Percentiles rank a stretch among this genome's conserved stretches.
Conservation (phyloP, 2,888 invertebrate species). For the Caenorhabditis virilis region DNA sequence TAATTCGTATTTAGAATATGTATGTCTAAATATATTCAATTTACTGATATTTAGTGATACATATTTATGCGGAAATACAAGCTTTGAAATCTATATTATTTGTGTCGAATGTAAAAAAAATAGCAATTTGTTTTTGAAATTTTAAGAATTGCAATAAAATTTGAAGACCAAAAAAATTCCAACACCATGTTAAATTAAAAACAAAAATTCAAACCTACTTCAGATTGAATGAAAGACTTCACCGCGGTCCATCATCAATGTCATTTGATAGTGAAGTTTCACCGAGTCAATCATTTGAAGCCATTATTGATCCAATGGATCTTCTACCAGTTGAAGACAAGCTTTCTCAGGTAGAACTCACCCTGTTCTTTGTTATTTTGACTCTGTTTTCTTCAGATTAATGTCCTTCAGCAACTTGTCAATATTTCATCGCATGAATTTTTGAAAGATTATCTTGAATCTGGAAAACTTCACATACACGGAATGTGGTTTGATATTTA, state of each 20-base stretch:
- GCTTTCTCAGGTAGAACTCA: slow-evolving; percentile 80
- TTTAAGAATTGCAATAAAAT: too few species aligned
- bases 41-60: too few species aligned
- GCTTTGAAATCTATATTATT: too few species aligned
- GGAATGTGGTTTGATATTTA: slow-evolving; percentile 97
- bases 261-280: slow-evolving; percentile 45
- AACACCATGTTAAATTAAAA: slow-evolving; percentile 1
- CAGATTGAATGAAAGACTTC: slow-evolving; percentile 56
- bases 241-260: slow-evolving; percentile 46
- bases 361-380: background rate
- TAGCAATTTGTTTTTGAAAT: too few species aligned
- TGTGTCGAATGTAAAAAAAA: too few species aligned
- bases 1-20: too few species aligned
- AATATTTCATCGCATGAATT: slow-evolving; percentile 57
- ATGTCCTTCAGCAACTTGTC: slow-evolving; percentile 60
- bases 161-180: background rate
- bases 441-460: slow-evolving; percentile 45
- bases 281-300: slow-evolving; percentile 76
- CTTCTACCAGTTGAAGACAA: slow-evolving; percentile 87
- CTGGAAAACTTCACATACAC: slow-evolving; percentile 54
- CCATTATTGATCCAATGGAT: slow-evolving; percentile 87
- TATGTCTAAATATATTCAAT: too few species aligned
- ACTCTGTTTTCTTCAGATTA: slow-evolving; percentile 48
- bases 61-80: too few species aligned
- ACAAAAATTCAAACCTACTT: slow-evolving; percentile 4